These are phyloP conservation scores for Peromyscus eremicus DNA, from an alignment of 2,797 vertebrate genomes.

Conservation along the genomic window DNA sequence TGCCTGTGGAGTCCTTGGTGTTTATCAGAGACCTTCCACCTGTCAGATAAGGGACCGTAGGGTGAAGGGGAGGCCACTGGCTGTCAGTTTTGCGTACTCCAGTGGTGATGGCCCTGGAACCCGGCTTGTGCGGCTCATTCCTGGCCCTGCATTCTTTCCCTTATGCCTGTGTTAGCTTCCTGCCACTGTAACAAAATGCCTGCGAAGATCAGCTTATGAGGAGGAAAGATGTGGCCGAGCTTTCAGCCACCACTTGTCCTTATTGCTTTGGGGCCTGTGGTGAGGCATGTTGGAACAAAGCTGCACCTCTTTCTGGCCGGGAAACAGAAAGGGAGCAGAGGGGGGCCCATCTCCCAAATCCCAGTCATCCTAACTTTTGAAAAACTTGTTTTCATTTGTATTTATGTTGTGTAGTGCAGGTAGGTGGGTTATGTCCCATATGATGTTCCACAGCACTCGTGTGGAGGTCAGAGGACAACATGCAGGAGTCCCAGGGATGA, in stretches of 20 bases:
- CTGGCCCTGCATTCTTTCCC: background rate
- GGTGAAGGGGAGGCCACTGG: background rate
- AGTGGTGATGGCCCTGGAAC: background rate
- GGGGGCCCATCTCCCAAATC: background rate
- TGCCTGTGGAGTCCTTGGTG: background rate
- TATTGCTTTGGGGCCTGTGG: background rate
- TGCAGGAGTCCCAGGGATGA: background rate
- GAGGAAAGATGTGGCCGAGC: background rate
- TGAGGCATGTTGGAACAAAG: background rate
- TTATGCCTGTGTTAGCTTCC: background rate
- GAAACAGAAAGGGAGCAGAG: background rate
- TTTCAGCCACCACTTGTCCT: background rate
- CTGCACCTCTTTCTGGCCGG: background rate
- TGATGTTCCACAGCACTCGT: background rate
- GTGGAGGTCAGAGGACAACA: background rate
- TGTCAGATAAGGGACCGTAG: slow-evolving; percentile 8
- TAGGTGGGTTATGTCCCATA: too few relatives aligned
- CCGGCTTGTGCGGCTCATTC: background rate
- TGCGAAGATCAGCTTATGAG: background rate
- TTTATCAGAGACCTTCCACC: background rate
- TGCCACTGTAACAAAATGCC: background rate
- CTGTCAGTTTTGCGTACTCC: too few relatives aligned
- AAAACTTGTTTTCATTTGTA: background rate
- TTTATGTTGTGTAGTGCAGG: background rate
- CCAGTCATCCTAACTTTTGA: background rate